Conservation (phyloP, 2,797 vertebrate species). For the Pogoniulus pusillus region DNA sequence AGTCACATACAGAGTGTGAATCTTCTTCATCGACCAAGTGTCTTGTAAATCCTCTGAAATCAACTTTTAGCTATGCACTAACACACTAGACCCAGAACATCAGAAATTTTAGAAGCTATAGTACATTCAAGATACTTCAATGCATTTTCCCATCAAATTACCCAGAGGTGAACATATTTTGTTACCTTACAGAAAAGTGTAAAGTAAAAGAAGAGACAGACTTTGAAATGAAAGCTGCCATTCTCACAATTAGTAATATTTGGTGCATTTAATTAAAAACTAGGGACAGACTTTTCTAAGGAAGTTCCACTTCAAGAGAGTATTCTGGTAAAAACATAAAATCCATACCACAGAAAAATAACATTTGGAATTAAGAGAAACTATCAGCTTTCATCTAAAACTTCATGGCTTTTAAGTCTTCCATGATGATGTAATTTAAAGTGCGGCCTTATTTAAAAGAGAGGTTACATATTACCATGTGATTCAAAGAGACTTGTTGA, state of each 20-base stretch:
- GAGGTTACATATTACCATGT: conserved; percentile 19
- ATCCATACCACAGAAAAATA: conserved; percentile 40
- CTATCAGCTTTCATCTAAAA: conserved; percentile 48
- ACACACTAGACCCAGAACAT: background rate
- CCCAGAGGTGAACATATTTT: background rate
- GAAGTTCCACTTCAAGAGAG: background rate
- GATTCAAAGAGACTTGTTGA: conserved; percentile 74
- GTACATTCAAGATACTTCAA: background rate
- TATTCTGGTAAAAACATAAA: conserved; percentile 7
- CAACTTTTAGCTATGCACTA: conserved; percentile 6
- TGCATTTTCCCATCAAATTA: background rate
- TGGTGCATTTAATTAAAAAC: background rate
- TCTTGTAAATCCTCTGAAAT: background rate
- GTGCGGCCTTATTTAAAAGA: conserved; percentile 55
- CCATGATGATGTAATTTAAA: conserved; percentile 61
- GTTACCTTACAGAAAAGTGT: background rate
- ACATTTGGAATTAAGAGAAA: conserved; percentile 43
- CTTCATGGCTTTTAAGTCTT: conserved; percentile 50
- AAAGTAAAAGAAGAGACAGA: background rate
- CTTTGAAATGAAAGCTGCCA: background rate
- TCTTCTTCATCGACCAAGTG: background rate
- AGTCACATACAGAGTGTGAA: background rate
- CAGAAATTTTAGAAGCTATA: background rate
- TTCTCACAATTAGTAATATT: background rate
- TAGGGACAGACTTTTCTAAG: background rate